Conservation (phyloP, 2,797 vertebrate genomes). For the Crocodylus rhombifer region DNA sequence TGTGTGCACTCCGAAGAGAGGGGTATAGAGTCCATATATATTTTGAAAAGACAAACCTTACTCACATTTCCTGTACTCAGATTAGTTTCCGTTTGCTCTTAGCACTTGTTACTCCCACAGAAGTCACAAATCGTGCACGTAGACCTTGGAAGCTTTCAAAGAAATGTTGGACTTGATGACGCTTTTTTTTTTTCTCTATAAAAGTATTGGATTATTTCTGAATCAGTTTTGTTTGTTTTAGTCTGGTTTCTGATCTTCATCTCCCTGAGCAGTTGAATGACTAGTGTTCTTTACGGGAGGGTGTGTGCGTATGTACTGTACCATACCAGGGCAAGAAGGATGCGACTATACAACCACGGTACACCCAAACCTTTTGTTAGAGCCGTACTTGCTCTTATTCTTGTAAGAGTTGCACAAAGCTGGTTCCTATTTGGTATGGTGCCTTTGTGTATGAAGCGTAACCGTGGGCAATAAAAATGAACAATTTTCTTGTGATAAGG, state of each 20-base stretch:
- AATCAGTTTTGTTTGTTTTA: constrained; percentile 24
- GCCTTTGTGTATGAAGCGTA: background rate
- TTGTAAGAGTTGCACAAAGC: background rate
- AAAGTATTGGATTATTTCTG: constrained; percentile 38
- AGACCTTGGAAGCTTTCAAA: constrained; percentile 37
- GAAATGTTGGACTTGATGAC: background rate
- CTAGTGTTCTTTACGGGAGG: background rate
- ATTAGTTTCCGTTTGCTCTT: constrained; percentile 68
- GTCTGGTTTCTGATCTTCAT: constrained; percentile 13
- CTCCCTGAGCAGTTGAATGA: background rate
- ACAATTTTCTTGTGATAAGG: constrained; percentile 51
- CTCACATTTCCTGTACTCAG: constrained; percentile 44
- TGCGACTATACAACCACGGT: background rate
- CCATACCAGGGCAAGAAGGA: rapidly evolving
- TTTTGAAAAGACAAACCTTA: constrained; percentile 40
- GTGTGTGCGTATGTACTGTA: background rate
- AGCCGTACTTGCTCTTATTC: background rate
- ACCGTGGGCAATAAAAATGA: constrained; percentile 55
- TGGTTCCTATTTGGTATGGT: background rate
- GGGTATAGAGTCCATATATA: background rate
- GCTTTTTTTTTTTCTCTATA: constrained; percentile 4
- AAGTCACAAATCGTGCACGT: constrained; percentile 69
- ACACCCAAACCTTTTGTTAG: constrained; percentile 24
- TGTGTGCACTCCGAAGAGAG: constrained; percentile 32
- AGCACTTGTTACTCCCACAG: constrained; percentile 55